phyloP scores from a whole-genome alignment of 2,113 vertebrate genomes.

The Vimba vimba region DNA sequence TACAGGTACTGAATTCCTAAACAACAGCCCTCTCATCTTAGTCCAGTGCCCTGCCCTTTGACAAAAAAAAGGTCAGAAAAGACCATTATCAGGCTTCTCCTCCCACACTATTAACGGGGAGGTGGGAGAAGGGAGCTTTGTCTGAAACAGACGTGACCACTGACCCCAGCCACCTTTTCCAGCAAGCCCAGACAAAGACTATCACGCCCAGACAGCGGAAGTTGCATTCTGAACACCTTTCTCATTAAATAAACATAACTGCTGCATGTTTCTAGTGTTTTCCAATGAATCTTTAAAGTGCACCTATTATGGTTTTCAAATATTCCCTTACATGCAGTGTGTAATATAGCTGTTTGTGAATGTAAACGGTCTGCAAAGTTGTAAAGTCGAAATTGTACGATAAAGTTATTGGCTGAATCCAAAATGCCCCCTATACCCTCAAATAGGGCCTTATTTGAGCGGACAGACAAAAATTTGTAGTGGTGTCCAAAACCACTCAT shows the following conservation, averaged over 20 bases:
- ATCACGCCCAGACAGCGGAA: conserved; percentile 1
- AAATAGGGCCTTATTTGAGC: too few species aligned
- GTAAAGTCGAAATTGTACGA: too few species aligned
- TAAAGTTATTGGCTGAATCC: too few species aligned
- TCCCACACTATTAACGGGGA: conserved; percentile 19
- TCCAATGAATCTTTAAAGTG: neutral
- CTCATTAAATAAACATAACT: neutral
- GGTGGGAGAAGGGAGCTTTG: neutral
- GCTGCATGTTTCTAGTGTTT: neutral
- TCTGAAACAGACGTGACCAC: conserved; percentile 35
- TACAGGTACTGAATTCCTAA: conserved; percentile 39
- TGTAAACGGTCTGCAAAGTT: too few species aligned
- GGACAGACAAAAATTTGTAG: too few species aligned
- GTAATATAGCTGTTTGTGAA: too few species aligned
- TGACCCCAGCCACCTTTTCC: conserved; percentile 32
- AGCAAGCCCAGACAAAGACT: conserved; percentile 32
- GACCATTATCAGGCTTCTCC: conserved; percentile 50
- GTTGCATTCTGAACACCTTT: conserved; percentile 26
- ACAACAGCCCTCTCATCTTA: conserved; percentile 23
- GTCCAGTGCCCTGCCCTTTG: conserved; percentile 30
- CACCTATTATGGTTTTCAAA: too few species aligned
- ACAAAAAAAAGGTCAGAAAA: conserved; percentile 50
- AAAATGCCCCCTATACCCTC: too few species aligned
- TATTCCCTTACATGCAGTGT: too few species aligned
- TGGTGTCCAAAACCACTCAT: too few species aligned